These are phyloP conservation scores for Emydoidea blandingii DNA, from an alignment of 2,797 vertebrate genomes.

Conservation along the genomic window DNA sequence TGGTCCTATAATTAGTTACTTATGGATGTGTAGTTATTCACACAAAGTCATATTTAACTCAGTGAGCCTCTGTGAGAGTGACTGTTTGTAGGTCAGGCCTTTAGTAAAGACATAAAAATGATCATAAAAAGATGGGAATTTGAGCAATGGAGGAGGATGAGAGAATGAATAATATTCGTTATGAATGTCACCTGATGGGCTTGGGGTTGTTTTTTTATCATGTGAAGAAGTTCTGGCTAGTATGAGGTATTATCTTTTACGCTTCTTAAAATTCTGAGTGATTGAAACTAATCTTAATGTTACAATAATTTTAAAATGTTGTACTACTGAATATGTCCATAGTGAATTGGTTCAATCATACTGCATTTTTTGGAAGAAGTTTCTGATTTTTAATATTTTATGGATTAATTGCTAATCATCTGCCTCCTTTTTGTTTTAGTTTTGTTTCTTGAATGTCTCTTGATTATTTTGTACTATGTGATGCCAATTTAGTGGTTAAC, in stretches of 20 bases:
- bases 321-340: background rate
- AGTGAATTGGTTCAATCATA: background rate
- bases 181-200: accelerated
- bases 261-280: background rate
- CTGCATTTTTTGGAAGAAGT: background rate
- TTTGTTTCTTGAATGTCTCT: conserved; percentile 66
- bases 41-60: accelerated
- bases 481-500: conserved; percentile 72
- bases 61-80: background rate
- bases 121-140: background rate
- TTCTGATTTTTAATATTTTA: conserved; percentile 66
- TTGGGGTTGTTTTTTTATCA: background rate
- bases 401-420: conserved; percentile 73
- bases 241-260: background rate
- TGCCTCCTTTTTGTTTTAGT: conserved; percentile 66
- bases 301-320: background rate
- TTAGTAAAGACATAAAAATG: background rate
- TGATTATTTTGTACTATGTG: conserved; percentile 69
- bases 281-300: background rate
- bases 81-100: background rate
- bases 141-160: background rate
- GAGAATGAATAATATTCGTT: accelerated
- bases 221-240: accelerated
- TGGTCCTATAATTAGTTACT: accelerated
- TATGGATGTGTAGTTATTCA: background rate